Evolutionary conservation across 2,888 invertebrate genomes (phyloP).

Genomic region (Heliconius charithonia): DNA sequence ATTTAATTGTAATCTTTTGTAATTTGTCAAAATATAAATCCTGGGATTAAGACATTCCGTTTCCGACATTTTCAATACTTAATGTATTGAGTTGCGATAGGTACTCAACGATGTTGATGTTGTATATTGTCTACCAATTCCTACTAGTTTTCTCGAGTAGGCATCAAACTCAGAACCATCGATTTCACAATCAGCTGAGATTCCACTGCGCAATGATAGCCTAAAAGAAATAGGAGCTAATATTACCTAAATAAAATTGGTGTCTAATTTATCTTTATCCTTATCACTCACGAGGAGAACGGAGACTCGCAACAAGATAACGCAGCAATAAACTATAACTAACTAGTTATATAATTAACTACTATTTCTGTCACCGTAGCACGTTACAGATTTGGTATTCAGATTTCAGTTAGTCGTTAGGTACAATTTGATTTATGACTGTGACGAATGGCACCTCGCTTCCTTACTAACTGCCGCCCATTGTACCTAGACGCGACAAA

Average conservation of each 20-base stretch:
- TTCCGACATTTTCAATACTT: too few species aligned
- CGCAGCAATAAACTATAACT: background rate
- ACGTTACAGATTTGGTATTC: slow-evolving; percentile 65
- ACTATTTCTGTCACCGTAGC: slow-evolving; percentile 28
- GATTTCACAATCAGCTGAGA: too few species aligned
- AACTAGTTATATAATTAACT: slow-evolving; percentile 11
- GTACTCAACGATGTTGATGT: background rate
- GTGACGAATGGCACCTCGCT: slow-evolving; percentile 44
- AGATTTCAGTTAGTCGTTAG: slow-evolving; percentile 69
- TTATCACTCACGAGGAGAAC: background rate
- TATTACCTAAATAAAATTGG: background rate
- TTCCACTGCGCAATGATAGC: too few species aligned
- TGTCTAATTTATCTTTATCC: background rate
- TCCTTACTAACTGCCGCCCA: slow-evolving; percentile 41
- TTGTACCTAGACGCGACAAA: slow-evolving; percentile 36
- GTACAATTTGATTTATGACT: slow-evolving; percentile 69
- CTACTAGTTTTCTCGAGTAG: background rate
- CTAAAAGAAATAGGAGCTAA: background rate
- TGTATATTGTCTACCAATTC: background rate
- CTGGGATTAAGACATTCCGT: background rate
- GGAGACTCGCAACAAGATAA: background rate
- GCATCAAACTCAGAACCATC: background rate
- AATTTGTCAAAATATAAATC: too few species aligned
- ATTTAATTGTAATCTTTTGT: background rate
- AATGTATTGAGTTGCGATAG: background rate